Conservation (phyloP, 2,888 invertebrate species). For the Girardia tigrina region DNA sequence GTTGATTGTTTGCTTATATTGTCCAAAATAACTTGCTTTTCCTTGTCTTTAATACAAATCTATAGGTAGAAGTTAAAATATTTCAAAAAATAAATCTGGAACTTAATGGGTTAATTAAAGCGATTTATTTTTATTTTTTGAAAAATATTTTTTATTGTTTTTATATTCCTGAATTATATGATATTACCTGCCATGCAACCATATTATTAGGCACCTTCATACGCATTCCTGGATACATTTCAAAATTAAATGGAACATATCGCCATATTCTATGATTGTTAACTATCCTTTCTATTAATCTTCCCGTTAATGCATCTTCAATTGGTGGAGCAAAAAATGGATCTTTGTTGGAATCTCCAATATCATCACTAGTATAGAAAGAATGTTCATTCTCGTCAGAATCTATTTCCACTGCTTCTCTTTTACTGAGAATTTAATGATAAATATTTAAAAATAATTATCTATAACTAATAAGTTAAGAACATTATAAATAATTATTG, state of each 20-base stretch:
- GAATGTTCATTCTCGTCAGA: conserved; percentile 21
- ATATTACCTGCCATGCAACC: conserved; percentile 38
- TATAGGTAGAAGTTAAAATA: no score
- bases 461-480: background rate
- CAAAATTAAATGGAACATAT: conserved; percentile 36
- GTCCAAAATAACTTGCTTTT: no score
- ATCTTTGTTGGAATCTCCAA: conserved; percentile 32
- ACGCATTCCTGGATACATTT: conserved; percentile 37
- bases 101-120: no score
- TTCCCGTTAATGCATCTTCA: conserved; percentile 28
- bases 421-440: background rate
- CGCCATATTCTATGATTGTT: conserved; percentile 35
- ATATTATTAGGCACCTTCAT: conserved; percentile 39
- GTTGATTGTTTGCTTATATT: no score
- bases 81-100: no score
- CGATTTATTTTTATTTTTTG: no score
- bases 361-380: conserved; percentile 24
- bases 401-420: background rate
- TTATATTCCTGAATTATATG: no score
- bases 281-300: conserved; percentile 29
- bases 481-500: background rate
- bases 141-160: no score
- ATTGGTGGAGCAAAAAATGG: conserved; percentile 28
- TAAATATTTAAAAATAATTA: background rate
- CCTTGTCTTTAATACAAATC: no score